phyloP scores from a whole-genome alignment of 2,113 vertebrate species.

The Astur gentilis region DNA sequence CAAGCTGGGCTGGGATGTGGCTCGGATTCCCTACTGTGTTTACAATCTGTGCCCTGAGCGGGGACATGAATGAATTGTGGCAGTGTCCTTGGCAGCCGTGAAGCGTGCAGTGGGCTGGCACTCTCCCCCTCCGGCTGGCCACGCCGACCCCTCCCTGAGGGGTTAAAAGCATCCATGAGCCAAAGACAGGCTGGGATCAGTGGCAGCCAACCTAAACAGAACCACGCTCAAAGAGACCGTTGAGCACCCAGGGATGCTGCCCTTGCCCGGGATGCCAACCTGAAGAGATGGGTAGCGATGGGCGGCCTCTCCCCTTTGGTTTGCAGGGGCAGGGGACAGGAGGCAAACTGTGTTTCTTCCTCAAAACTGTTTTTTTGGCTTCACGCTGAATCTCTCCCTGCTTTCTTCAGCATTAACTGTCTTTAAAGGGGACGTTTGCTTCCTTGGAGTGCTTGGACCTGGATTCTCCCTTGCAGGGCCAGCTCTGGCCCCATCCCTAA shows the following conservation, averaged over 20 bases:
- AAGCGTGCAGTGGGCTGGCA: neutral
- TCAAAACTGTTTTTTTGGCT: neutral
- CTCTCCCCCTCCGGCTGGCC: neutral
- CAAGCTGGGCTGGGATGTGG: neutral
- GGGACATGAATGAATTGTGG: neutral
- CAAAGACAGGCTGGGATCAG: neutral
- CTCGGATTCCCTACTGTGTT: neutral
- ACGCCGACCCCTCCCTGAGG: rapidly evolving
- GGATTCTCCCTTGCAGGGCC: neutral
- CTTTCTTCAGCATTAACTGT: neutral
- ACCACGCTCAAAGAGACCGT: neutral
- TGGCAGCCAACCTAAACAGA: neutral
- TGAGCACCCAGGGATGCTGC: neutral
- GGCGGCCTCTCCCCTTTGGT: neutral
- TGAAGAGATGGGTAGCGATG: rapidly evolving
- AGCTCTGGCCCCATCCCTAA: neutral
- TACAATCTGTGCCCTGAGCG: neutral
- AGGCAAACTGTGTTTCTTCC: neutral
- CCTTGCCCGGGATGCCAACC: neutral
- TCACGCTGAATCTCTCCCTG: neutral
- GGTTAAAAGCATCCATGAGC: neutral
- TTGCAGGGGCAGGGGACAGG: rapidly evolving
- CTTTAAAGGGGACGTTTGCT: neutral
- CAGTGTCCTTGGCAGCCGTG: neutral
- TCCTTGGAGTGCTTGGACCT: neutral